A percentile compares a stretch with the other conserved stretches of the same genome.
phyloP scores from a whole-genome alignment of 2,113 vertebrate species.

The Ploceus nigricollis region DNA sequence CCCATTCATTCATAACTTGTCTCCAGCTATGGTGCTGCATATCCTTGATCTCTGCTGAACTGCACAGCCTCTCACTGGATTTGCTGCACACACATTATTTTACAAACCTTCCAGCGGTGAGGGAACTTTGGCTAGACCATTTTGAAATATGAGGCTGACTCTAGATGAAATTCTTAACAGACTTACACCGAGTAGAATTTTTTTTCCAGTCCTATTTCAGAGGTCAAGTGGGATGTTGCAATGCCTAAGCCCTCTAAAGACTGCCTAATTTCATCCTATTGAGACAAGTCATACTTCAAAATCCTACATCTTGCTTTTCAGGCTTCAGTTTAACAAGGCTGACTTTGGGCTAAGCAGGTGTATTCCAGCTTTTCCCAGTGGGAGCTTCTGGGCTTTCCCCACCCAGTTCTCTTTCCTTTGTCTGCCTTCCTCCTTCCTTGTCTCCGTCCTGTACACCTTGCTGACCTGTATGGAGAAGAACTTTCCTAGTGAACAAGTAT shows the following conservation, averaged over 20 bases:
- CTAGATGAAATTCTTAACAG: background rate
- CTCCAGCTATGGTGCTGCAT: background rate
- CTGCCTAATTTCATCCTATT: background rate
- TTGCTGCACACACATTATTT: background rate
- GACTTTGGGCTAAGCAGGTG: background rate
- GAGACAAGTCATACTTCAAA: background rate
- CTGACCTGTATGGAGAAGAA: background rate
- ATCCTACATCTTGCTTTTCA: background rate
- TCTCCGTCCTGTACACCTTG: background rate
- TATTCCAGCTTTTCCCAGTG: background rate
- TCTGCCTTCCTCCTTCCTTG: background rate
- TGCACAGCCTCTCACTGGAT: background rate
- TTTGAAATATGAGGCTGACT: background rate
- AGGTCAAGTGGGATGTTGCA: background rate
- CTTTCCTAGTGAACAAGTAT: background rate
- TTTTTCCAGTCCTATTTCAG: background rate
- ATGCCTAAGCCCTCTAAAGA: background rate
- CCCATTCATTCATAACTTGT: background rate
- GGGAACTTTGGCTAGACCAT: background rate
- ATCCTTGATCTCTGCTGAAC: background rate
- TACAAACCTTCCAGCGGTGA: background rate
- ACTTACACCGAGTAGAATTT: accelerated
- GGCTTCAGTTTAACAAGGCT: background rate
- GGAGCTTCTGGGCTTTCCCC: background rate
- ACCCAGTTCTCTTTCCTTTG: background rate